phyloP scores from a whole-genome alignment of 2,888 invertebrate species.

The Microplitis manilae region DNA sequence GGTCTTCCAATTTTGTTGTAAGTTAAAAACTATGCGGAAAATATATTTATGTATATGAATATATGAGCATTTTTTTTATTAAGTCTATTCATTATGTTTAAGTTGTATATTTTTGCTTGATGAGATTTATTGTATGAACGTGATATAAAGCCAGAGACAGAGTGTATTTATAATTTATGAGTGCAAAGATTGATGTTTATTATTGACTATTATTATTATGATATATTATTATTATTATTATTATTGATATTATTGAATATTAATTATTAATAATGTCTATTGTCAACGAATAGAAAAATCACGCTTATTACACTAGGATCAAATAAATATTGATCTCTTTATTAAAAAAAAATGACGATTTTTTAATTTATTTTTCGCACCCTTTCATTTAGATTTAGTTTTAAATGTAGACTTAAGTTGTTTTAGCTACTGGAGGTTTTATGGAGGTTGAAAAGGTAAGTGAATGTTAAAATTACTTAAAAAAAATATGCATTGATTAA shows the following conservation, averaged over 20 bases:
- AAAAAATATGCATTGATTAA: no score
- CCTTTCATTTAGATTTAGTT: constrained; percentile 10
- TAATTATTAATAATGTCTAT: constrained; percentile 62
- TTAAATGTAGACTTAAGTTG: no score
- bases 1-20: constrained; percentile 70
- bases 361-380: constrained; percentile 41
- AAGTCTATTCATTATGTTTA: constrained; percentile 54
- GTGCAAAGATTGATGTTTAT: constrained; percentile 50
- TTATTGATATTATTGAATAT: constrained; percentile 44
- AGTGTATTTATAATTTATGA: constrained; percentile 62
- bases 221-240: constrained; percentile 34
- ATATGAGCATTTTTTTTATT: constrained; percentile 28
- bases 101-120: constrained; percentile 45
- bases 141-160: constrained; percentile 49
- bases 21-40: constrained; percentile 28
- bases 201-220: constrained; percentile 45
- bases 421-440: no score
- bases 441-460: no score
- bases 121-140: constrained; percentile 37
- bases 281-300: constrained; percentile 65
- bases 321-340: constrained; percentile 71
- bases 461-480: no score
- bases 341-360: constrained; percentile 54
- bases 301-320: constrained; percentile 70
- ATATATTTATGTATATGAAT: constrained; percentile 47